Base-by-base conservation (phyloP, 2,113 vertebrate genomes). In the Lota lota region DNA sequence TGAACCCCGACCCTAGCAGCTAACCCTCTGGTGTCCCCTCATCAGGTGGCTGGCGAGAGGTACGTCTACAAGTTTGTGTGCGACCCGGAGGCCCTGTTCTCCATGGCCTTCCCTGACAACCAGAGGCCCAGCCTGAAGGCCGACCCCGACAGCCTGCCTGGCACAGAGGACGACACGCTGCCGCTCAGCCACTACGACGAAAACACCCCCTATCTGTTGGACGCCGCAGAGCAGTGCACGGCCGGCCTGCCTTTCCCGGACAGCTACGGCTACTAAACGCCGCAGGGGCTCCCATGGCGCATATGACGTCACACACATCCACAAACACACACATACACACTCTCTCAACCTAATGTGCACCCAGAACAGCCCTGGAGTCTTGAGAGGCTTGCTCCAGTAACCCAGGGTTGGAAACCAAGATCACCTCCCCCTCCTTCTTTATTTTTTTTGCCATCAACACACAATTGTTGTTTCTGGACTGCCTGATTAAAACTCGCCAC, bases 31-130 rank as follows among this genome's bases (percentile, higher is more conserved):
- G 7, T 47, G 40, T 47, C 40, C 10, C 0, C 15, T 53, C 58
- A 64, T 33, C 79, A 99, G 97, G 97, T 99, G 64, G 97, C 97
- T 0, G 96, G 97, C 0, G 97, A 99, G 76, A 88, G 97, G 81
- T 99, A 99, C 0, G 97, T 99, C 74, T 99, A 99, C 76, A 99
- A 99, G 83, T 99, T 99, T 5, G 97, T 99, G 80, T 99, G 97
- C 0, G 96, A 98, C 80, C 97, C 96, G 0, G 96, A 99, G 17
- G 97, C 96, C 3, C 94, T 99, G 19, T 99, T 99, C 73, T 98
- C 96, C 78, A 98, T 99, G 96, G 96, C 96, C 58, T 99, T 98
- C 79, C 96, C 97, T 0, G 97, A 99, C 90, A 97, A 97, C 89
- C 97, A 97, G 85, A 92, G 96, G 77, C 96, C 96, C 1, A 96